Percentiles rank a stretch among this genome's conserved stretches.
Conservation (phyloP, 2,888 invertebrate genomes). For the Biston stratarius region DNA sequence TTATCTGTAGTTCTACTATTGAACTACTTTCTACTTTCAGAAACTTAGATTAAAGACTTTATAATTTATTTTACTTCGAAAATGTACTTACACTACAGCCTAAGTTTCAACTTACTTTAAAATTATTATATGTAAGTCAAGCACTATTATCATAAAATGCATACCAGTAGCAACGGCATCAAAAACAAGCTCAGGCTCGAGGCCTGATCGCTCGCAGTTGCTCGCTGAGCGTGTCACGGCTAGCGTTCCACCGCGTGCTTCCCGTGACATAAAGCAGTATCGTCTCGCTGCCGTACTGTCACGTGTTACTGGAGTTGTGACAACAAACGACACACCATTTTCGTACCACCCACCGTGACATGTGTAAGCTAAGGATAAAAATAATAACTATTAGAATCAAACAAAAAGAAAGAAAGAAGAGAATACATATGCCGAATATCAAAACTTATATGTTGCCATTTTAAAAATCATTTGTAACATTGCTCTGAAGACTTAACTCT, state of each 20-base stretch:
- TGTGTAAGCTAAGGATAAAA: conserved; percentile 89
- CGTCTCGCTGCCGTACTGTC: conserved; percentile 89
- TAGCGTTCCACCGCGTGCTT: conserved; percentile 84
- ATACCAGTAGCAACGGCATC: conserved; percentile 90
- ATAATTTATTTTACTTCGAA: too few species aligned
- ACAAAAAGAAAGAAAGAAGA: not conserved
- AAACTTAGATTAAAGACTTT: too few species aligned
- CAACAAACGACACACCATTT: conserved; percentile 94
- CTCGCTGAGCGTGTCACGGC: conserved; percentile 87
- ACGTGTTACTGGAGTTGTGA: conserved; percentile 91
- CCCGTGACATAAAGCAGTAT: conserved; percentile 92
- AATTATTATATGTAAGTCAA: too few species aligned
- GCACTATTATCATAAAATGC: conserved; percentile 17
- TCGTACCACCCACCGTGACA: conserved; percentile 97
- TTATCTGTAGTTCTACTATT: too few species aligned
- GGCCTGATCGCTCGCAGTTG: conserved; percentile 86
- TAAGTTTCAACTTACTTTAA: too few species aligned
- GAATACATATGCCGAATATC: too few species aligned
- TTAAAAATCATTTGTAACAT: too few species aligned
- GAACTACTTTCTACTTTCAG: too few species aligned
- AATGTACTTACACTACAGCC: too few species aligned
- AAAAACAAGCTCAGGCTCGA: conserved; percentile 86
- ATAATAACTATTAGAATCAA: not conserved
- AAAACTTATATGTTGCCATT: too few species aligned
- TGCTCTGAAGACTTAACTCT: too few species aligned